Evolutionary conservation across 2,888 invertebrate genomes (phyloP).

Genomic region (Atrina japonica): DNA sequence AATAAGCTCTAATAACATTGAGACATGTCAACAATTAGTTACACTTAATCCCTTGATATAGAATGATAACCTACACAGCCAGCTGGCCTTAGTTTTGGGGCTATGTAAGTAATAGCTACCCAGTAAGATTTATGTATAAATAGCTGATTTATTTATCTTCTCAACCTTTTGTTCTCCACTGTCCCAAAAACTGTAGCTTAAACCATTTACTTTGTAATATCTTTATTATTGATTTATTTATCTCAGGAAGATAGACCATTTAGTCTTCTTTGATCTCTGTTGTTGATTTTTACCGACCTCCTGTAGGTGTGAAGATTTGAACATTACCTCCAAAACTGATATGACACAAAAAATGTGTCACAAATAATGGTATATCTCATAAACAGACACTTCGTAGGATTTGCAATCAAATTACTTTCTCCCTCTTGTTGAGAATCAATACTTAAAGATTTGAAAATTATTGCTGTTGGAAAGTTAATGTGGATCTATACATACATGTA

Average conservation of each 20-base stretch:
- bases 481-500: too few relatives aligned
- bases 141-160: constrained; percentile 17
- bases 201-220: too few relatives aligned
- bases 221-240: constrained; percentile 35
- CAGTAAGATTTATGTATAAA: neutral
- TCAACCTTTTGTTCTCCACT: constrained; percentile 16
- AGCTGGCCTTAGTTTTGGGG: constrained; percentile 26
- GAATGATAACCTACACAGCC: constrained; percentile 17
- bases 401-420: too few relatives aligned
- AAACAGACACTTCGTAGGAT: constrained; percentile 1
- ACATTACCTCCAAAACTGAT: constrained; percentile 12
- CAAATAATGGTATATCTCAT: constrained; percentile 40
- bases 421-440: too few relatives aligned
- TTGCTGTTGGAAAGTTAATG: too few relatives aligned
- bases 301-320: constrained; percentile 36
- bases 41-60: constrained; percentile 22
- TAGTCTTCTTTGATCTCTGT: constrained; percentile 32
- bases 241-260: constrained; percentile 24
- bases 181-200: neutral
- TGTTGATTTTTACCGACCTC: constrained; percentile 34
- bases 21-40: constrained; percentile 30
- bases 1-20: constrained; percentile 24
- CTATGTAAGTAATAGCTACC: too few relatives aligned
- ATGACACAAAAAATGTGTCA: constrained; percentile 35
- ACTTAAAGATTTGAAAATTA: too few relatives aligned